Base-by-base conservation (phyloP, 2,797 vertebrate genomes). In the Falco cherrug region DNA sequence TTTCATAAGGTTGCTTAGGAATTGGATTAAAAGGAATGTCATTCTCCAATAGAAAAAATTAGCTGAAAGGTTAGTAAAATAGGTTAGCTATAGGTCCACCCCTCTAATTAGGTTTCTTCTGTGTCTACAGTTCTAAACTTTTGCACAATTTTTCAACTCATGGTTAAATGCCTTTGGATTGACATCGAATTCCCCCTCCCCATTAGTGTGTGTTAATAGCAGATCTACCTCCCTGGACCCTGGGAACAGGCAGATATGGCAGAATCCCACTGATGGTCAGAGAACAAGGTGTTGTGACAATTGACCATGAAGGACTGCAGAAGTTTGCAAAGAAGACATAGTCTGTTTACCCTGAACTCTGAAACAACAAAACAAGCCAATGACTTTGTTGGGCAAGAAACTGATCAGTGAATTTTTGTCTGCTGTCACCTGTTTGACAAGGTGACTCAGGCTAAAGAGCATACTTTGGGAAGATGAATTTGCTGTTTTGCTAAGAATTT, bases 401-500 rank as follows among this genome's bases (percentile, higher is more conserved):
- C 17, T 54, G 71, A 60, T 14, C 21, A 54, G 45, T 71, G 86
- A 85, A 90, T 92, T 96, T 90, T 85, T 33, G 43, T 75, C 71
- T 95, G 13, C 92, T 90, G 57, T 90, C 91, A 92, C 84, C 78
- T 95, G 53, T 37, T 92, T 92, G 86, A 93, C 86, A 95, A 94
- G 94, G 92, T 95, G 93, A 93, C 84, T 93, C 78, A n/a, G 68
- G 22, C 75, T 92, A 75, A 83, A 89, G 17, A 95, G 35, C 26
- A 51, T n/a, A 59, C 33, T 94, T 90, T 61, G 29, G 41, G 75
- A 96, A 97, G 92, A 95, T 13, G 45, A 90, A 96, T 97, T 95
- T 95, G 53, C 90, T 90, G 71, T 95, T 95, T 97, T 94, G 39
- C 50, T 75, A 85, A 92, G 84, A 93, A 92, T 94, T 93, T 97